These are phyloP conservation scores for Pelmatolapia mariae DNA, from an alignment of 2,113 vertebrate species.

Conservation along the genomic window DNA sequence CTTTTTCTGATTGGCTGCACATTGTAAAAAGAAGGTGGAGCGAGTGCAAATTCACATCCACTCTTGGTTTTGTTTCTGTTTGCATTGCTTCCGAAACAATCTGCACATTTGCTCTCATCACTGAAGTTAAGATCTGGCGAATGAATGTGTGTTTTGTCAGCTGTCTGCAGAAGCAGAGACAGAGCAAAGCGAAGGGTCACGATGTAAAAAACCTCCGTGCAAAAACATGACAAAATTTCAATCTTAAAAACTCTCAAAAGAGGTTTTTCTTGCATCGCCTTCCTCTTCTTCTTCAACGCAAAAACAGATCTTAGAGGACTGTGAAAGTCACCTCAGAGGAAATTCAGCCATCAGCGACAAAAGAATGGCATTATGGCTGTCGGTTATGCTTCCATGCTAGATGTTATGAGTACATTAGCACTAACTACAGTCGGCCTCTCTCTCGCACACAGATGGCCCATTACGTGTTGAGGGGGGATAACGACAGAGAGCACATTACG, in stretches of 20 bases:
- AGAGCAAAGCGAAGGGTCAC: neutral
- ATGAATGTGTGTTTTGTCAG: neutral
- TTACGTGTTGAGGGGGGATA: constrained; percentile 3
- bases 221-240: neutral
- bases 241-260: neutral
- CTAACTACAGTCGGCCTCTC: constrained; percentile 17
- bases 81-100: neutral
- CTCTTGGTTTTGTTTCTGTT: rapidly evolving
- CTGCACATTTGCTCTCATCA: neutral
- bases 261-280: neutral
- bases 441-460: constrained; percentile 32
- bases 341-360: neutral
- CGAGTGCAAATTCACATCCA: neutral
- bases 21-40: rapidly evolving
- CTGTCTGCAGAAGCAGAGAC: neutral
- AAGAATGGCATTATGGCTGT: constrained; percentile 1
- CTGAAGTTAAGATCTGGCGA: neutral
- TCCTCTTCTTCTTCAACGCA: neutral
- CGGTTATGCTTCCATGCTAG: constrained; percentile 4
- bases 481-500: neutral
- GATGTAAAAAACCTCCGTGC: neutral
- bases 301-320: neutral
- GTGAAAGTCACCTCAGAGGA: constrained; percentile 44
- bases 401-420: constrained; percentile 44
- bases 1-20: neutral